phyloP scores from a whole-genome alignment of 1,140 invertebrate genomes.

The Oreohelix idahoensis region DNA sequence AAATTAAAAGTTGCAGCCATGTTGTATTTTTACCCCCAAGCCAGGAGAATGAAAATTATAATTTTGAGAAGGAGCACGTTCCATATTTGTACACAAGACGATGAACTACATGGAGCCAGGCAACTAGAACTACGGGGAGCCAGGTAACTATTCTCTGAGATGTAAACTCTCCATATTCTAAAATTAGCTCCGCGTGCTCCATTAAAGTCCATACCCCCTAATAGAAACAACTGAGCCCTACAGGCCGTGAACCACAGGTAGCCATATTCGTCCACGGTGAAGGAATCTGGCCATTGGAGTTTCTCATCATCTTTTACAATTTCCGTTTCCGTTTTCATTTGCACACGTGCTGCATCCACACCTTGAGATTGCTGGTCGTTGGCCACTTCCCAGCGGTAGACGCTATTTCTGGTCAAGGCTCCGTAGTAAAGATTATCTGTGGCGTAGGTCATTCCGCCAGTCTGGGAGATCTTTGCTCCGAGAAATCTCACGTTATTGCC shows the following conservation, averaged over 20 bases:
- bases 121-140: too few relatives aligned
- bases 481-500: neutral
- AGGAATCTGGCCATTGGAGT: slow-evolving; percentile 27
- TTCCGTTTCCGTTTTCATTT: slow-evolving; percentile 13
- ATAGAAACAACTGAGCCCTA: slow-evolving; percentile 20
- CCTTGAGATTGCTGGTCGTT: neutral
- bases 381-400: slow-evolving; percentile 24
- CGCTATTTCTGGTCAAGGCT: slow-evolving; percentile 6
- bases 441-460: slow-evolving; percentile 28
- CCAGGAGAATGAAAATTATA: too few relatives aligned
- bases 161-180: slow-evolving; percentile 30
- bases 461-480: slow-evolving; percentile 27
- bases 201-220: slow-evolving; percentile 15
- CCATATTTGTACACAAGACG: too few relatives aligned
- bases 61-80: too few relatives aligned
- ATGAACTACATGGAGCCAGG: too few relatives aligned
- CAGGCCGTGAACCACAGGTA: slow-evolving; percentile 33
- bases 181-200: slow-evolving; percentile 14
- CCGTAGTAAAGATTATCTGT: slow-evolving; percentile 27
- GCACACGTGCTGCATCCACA: neutral
- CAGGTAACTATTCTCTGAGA: slow-evolving; percentile 16
- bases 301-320: neutral
- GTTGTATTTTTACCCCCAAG: too few relatives aligned
- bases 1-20: too few relatives aligned
- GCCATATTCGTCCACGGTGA: slow-evolving; percentile 30